Conservation (phyloP, 2,797 vertebrate genomes). For the Paedocypris micromegethes region DNA sequence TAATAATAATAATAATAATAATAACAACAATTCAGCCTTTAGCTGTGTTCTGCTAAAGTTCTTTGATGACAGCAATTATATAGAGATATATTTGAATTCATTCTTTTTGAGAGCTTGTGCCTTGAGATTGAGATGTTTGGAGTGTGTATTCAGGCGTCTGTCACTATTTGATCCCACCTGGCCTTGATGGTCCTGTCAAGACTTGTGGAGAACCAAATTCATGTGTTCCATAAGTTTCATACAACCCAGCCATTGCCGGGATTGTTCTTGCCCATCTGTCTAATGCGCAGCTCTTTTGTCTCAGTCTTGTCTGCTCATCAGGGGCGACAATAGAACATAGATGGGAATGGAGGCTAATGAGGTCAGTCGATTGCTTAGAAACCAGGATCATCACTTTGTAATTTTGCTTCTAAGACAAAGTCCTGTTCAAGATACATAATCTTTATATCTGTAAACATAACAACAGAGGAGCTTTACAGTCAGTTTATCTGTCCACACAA, state of each 20-base stretch:
- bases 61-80: too few species aligned
- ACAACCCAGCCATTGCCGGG: slow-evolving; percentile 28
- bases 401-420: background rate
- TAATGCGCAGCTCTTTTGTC: slow-evolving; percentile 38
- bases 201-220: too few species aligned
- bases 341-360: slow-evolving; percentile 32
- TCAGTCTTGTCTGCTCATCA: slow-evolving; percentile 28
- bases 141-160: slow-evolving; percentile 67
- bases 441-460: background rate
- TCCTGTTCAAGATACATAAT: background rate
- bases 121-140: background rate
- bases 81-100: too few species aligned
- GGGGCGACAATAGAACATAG: slow-evolving; percentile 27
- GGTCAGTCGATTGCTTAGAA: slow-evolving; percentile 21
- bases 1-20: too few species aligned
- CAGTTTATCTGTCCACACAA: too few species aligned
- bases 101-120: background rate
- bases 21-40: too few species aligned
- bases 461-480: too few species aligned
- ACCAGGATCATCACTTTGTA: slow-evolving; percentile 11
- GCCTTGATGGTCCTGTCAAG: slow-evolving; percentile 23
- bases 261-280: slow-evolving; percentile 34
- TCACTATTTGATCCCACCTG: slow-evolving; percentile 39
- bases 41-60: too few species aligned
- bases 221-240: slow-evolving; percentile 15